These are phyloP conservation scores for Panulirus ornatus DNA, from an alignment of 1,140 invertebrate species.

Conservation along the genomic window DNA sequence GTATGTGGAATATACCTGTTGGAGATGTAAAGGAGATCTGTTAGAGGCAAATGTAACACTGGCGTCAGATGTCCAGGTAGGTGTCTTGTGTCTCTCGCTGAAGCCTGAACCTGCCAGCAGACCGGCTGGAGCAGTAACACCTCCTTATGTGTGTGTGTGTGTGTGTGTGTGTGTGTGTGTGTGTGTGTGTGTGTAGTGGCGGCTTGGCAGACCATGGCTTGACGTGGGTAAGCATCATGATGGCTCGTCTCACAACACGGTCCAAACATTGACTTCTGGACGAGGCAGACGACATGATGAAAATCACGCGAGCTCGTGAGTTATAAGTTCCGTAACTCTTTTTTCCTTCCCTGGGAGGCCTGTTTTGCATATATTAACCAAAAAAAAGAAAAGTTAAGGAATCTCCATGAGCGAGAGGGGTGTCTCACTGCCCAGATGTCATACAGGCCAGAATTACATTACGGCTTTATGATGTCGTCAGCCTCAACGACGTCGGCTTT, in stretches of 20 bases:
- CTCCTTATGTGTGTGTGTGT: too few relatives aligned
- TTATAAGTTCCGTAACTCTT: conserved; percentile 51
- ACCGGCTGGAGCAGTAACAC: too few relatives aligned
- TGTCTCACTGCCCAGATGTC: conserved; percentile 40
- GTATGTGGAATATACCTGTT: too few relatives aligned
- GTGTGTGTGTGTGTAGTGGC: conserved; percentile 22
- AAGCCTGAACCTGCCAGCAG: too few relatives aligned
- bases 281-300: too few relatives aligned
- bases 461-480: conserved; percentile 50
- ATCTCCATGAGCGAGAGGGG: conserved; percentile 31
- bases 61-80: too few relatives aligned
- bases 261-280: too few relatives aligned
- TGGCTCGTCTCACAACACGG: not conserved
- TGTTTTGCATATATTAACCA: conserved; percentile 54
- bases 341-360: conserved; percentile 34
- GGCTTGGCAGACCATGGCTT: not conserved
- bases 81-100: too few relatives aligned
- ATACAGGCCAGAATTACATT: conserved; percentile 52
- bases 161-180: conserved; percentile 13
- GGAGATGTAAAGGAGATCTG: too few relatives aligned
- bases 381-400: conserved; percentile 43
- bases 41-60: too few relatives aligned
- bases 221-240: not conserved
- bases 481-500: conserved; percentile 31
- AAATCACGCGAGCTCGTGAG: conserved; percentile 18